These are phyloP conservation scores for Drosophila atripex DNA, from an alignment of 2,888 invertebrate genomes.

Conservation along the genomic window DNA sequence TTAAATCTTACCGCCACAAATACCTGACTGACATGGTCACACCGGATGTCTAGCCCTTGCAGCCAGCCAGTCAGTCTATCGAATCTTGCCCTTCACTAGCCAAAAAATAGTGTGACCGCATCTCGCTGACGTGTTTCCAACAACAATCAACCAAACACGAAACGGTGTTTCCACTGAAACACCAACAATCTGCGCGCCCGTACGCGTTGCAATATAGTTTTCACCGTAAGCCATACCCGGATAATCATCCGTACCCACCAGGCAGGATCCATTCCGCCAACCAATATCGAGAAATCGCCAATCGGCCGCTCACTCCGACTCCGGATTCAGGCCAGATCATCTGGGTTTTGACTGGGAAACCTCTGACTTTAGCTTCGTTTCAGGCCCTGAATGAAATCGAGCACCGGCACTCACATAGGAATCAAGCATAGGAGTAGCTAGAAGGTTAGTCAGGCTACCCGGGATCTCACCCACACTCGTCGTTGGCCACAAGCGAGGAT, in stretches of 20 bases:
- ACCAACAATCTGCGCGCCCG: constrained; percentile 16
- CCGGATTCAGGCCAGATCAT: constrained; percentile 10
- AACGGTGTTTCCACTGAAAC: constrained; percentile 30
- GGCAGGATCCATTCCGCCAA: not conserved
- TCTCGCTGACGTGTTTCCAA: constrained; percentile 65
- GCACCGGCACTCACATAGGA: not conserved
- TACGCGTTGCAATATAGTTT: constrained; percentile 30
- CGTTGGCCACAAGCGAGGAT: not conserved
- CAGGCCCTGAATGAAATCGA: constrained; percentile 3
- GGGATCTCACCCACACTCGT: not conserved
- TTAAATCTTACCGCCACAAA: not conserved
- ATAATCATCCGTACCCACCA: not conserved
- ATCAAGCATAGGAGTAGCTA: not conserved
- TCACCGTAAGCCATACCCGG: constrained; percentile 15
- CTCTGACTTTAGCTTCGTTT: constrained; percentile 1
- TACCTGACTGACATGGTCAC: not conserved
- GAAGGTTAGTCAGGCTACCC: not conserved
- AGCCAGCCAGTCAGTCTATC: not conserved
- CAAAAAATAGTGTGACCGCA: not conserved
- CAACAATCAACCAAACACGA: constrained; percentile 53
- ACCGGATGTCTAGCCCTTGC: not conserved
- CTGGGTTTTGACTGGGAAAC: not conserved
- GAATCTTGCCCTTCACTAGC: not conserved
- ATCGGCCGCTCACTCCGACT: not conserved
- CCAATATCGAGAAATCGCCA: not conserved